Evolutionary conservation across 1,140 invertebrate genomes (phyloP).

Genomic region (Dinoponera quadriceps): DNA sequence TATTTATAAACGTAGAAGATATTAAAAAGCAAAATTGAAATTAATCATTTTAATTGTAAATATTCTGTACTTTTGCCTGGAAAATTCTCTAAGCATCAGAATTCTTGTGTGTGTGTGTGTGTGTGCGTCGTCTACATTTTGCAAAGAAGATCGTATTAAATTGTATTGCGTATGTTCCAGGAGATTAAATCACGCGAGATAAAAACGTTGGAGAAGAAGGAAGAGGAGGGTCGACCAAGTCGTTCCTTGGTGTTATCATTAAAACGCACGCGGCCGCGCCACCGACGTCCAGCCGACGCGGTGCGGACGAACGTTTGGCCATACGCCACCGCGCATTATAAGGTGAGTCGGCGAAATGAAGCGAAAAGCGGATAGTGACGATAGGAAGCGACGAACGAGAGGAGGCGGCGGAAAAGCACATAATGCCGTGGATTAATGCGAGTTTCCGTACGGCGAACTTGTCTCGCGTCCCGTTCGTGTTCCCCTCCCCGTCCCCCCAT

Average conservation of each 20-base stretch:
- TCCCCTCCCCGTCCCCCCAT: constrained; percentile 9
- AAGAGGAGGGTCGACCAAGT: neutral
- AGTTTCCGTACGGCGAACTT: constrained; percentile 59
- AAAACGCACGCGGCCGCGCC: constrained; percentile 12
- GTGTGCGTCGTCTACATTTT: too few species aligned
- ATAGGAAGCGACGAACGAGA: constrained; percentile 5
- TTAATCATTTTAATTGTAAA: too few species aligned
- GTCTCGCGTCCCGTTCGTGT: constrained; percentile 43
- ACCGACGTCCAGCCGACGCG: constrained; percentile 34
- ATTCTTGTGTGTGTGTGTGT: too few species aligned
- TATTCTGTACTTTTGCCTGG: too few species aligned
- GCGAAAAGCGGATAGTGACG: constrained; percentile 64
- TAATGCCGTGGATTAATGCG: constrained; percentile 63
- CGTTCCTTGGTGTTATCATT: constrained; percentile 12
- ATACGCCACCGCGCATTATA: constrained; percentile 57
- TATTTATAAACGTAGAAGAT: too few species aligned
- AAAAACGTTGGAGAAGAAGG: too few species aligned
- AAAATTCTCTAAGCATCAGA: too few species aligned
- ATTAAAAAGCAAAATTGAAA: too few species aligned
- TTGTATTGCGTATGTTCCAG: neutral
- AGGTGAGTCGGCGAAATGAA: constrained; percentile 63
- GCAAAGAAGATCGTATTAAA: too few species aligned
- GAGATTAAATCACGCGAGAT: constrained; percentile 20
- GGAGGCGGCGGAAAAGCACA: constrained; percentile 16
- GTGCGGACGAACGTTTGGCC: constrained; percentile 49